Conservation (phyloP, 2,113 vertebrate genomes). For the Eptatretus burgeri region DNA sequence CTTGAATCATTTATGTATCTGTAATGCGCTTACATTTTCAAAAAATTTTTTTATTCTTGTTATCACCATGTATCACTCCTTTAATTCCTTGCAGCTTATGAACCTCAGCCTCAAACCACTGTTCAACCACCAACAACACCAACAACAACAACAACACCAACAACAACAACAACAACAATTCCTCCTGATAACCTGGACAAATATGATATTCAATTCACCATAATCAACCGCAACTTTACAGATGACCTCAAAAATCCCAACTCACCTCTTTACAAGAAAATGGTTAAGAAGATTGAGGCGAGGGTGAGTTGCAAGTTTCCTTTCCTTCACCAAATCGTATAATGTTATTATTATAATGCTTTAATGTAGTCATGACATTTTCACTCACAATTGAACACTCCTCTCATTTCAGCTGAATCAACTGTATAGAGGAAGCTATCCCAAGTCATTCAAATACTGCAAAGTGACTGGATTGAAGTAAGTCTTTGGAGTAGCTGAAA, state of each 20-base stretch:
- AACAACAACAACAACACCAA: too few species aligned
- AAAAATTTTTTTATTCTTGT: too few species aligned
- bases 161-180: not conserved
- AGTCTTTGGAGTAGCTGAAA: not conserved
- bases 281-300: not conserved
- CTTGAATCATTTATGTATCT: too few species aligned
- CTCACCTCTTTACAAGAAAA: not conserved
- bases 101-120: too few species aligned
- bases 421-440: not conserved
- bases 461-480: constrained; percentile 3
- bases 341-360: too few species aligned
- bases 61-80: too few species aligned
- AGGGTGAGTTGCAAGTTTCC: not conserved
- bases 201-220: not conserved
- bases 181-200: not conserved
- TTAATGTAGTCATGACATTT: too few species aligned
- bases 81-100: too few species aligned
- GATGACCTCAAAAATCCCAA: constrained; percentile 4
- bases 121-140: too few species aligned
- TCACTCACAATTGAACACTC: not conserved
- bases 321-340: too few species aligned
- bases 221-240: not conserved
- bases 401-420: not conserved
- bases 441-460: constrained; percentile 1
- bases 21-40: too few species aligned